These are phyloP conservation scores for Bembecia ichneumoniformis DNA, from an alignment of 2,888 invertebrate species.

Conservation along the genomic window DNA sequence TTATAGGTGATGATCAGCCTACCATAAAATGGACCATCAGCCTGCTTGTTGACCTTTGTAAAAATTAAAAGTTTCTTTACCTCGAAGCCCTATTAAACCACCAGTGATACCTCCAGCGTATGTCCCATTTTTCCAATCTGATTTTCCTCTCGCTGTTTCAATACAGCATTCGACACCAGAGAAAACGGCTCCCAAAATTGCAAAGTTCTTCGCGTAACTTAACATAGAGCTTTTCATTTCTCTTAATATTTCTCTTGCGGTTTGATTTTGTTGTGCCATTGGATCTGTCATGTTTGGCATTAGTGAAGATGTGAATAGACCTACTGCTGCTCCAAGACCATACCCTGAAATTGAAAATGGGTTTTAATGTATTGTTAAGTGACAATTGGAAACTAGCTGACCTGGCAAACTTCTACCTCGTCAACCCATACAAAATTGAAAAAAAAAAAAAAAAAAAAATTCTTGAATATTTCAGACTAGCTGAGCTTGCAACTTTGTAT, in stretches of 20 bases:
- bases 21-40: no score
- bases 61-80: constrained; percentile 35
- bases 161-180: constrained; percentile 95
- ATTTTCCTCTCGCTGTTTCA: constrained; percentile 94
- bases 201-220: constrained; percentile 98
- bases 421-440: no score
- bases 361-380: no score
- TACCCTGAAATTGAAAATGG: constrained; percentile 76
- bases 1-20: no score
- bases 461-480: no score
- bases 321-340: constrained; percentile 94
- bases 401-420: no score
- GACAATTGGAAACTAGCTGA: no score
- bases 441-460: no score
- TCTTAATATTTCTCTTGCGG: constrained; percentile 86
- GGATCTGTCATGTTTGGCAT: constrained; percentile 86
- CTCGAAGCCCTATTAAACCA: constrained; percentile 89
- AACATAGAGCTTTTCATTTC: constrained; percentile 94
- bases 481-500: no score
- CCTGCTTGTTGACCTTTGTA: no score
- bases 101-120: constrained; percentile 96
- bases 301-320: constrained; percentile 95
- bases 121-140: constrained; percentile 97
- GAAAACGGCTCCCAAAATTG: constrained; percentile 94
- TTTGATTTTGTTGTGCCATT: constrained; percentile 79